Conservation (phyloP, 2,888 invertebrate species). For the Meiosimyza decipiens region DNA sequence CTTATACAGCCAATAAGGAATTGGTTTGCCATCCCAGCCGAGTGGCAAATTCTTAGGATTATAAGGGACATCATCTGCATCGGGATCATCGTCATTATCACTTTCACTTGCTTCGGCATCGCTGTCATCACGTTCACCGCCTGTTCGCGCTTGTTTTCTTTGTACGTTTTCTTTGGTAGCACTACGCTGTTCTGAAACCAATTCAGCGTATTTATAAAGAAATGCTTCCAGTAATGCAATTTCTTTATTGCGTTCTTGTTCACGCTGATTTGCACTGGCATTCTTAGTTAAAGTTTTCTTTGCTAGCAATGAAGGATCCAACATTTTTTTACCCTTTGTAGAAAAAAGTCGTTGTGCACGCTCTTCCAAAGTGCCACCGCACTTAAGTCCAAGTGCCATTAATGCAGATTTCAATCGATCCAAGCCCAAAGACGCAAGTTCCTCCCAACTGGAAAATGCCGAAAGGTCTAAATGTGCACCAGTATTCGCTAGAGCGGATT, state of each 20-base stretch:
- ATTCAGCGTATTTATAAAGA: slow-evolving; percentile 86
- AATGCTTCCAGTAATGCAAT: slow-evolving; percentile 90
- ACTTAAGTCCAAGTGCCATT: slow-evolving; percentile 96
- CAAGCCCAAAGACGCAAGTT: slow-evolving; percentile 94
- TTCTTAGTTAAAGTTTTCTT: slow-evolving; percentile 79
- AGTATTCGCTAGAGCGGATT: slow-evolving; percentile 90
- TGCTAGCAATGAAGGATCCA: slow-evolving; percentile 91
- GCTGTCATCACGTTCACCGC: slow-evolving; percentile 91
- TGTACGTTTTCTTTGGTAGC: slow-evolving; percentile 99
- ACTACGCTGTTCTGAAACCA: slow-evolving; percentile 85
- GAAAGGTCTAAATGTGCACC: slow-evolving; percentile 98
- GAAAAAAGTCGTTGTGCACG: slow-evolving; percentile 95
- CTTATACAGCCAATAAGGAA: slow-evolving; percentile 99
- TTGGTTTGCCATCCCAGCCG: slow-evolving; percentile 97
- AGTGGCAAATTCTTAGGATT: slow-evolving; percentile 99
- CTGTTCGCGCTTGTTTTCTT: slow-evolving; percentile 95
- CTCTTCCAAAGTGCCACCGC: slow-evolving; percentile 98
- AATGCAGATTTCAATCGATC: slow-evolving; percentile 97
- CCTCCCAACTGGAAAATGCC: slow-evolving; percentile 97
- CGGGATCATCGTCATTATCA: slow-evolving; percentile 82
- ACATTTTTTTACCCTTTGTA: slow-evolving; percentile 93
- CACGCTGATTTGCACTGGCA: slow-evolving; percentile 69
- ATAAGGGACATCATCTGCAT: slow-evolving; percentile 95
- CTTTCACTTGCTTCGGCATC: slow-evolving; percentile 87
- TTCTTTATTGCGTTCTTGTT: slow-evolving; percentile 82